phyloP scores from a whole-genome alignment of 2,113 vertebrate genomes.

The Saimiri boliviensis region DNA sequence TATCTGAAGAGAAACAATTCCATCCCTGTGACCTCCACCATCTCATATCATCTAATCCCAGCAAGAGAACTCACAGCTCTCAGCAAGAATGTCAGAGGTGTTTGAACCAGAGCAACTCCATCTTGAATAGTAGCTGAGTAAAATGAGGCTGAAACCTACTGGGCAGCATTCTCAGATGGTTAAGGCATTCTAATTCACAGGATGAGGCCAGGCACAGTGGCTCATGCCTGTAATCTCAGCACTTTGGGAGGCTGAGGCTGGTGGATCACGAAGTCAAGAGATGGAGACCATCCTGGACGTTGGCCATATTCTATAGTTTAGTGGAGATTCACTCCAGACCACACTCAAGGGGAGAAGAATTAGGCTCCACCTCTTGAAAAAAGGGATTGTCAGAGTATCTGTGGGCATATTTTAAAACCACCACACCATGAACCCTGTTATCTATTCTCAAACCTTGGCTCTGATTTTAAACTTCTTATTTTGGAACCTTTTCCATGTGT shows the following conservation, averaged over 20 bases:
- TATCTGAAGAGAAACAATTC: not conserved
- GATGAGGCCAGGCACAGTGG: too few relatives aligned
- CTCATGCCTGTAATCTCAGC: too few relatives aligned
- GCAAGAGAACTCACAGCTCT: not conserved
- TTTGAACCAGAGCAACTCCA: too few relatives aligned
- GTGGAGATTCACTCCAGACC: not conserved
- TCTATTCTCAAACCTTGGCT: not conserved
- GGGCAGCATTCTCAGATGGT: too few relatives aligned
- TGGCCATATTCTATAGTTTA: not conserved
- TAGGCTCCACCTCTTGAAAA: not conserved
- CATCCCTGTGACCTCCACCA: rapidly evolving
- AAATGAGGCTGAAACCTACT: too few relatives aligned
- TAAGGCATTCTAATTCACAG: too few relatives aligned
- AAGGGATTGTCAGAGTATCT: not conserved
- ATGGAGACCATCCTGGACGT: too few relatives aligned
- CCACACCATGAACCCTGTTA: not conserved
- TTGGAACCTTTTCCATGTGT: not conserved
- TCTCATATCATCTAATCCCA: not conserved
- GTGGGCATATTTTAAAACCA: not conserved
- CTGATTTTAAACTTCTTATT: not conserved
- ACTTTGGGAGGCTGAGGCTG: too few relatives aligned
- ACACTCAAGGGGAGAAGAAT: not conserved
- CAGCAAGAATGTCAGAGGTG: not conserved
- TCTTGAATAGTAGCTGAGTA: too few relatives aligned
- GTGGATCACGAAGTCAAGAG: too few relatives aligned